Base-by-base conservation (phyloP, 2,888 invertebrate genomes). In the Drosophila algonquin region DNA sequence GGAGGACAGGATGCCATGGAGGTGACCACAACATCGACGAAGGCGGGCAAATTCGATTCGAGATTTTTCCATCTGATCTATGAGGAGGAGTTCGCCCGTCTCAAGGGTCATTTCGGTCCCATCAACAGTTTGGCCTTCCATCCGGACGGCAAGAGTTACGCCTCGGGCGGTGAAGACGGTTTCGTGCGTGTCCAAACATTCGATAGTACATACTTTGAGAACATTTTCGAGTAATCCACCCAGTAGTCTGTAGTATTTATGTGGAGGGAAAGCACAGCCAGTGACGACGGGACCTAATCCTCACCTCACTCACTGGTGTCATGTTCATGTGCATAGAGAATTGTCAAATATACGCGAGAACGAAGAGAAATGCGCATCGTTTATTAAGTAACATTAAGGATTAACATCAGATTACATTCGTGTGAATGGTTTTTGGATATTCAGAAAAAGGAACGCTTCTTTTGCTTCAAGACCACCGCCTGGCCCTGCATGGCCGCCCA, bases 1-100 rank as follows among this genome's bases (percentile, higher is more conserved):
- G 99, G 99, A 92, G 99, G 99, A 87, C 99, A 99, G 93, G 99
- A 99, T 92, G 99, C 99, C 64, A 99, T 99, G 97, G 98, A 98
- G 90, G 99, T 99, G 68, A 98, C 98, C 51, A 98, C 98, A 1
- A 99, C 98, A 0, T 97, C 98, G 0, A 95, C 98, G 0, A 94
- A 97, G 82, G 95, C 97, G 73, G 99, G 99, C 59, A 99, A 99
- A 93, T 99, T 99, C 91, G 99, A 99, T 92, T 98, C 96, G 92
- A 92, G 95, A 51, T 98, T 99, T 93, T 99, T 96, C 94, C 98
- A 99, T 92, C 93, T 98, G 87, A 96, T 99, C 27, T 99, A 98
- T 92, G 98, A 98, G 93, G 98, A 99, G 90, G 99, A 99, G 91
- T 99, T 99, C 93, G 98, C 96, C 0, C 94, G 98, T 71, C 96